Conservation (phyloP, 2,888 invertebrate species). For the Cyclophora punctaria region DNA sequence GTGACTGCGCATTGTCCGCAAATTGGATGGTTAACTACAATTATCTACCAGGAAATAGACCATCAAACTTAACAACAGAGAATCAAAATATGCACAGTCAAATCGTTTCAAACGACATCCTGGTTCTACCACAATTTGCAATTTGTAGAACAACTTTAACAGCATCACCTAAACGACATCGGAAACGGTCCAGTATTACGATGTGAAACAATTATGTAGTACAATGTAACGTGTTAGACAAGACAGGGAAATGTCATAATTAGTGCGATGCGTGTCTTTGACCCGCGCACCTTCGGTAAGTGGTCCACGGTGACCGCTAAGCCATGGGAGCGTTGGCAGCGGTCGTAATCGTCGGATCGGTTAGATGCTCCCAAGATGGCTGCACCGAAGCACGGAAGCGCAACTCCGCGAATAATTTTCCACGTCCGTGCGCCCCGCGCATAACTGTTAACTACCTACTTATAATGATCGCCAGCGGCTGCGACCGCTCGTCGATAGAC, state of each 20-base stretch:
- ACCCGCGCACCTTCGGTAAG: slow-evolving; percentile 4
- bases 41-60: too few relatives aligned
- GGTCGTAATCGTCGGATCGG: slow-evolving; percentile 3
- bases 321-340: slow-evolving; percentile 1
- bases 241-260: slow-evolving; percentile 11
- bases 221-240: too few relatives aligned
- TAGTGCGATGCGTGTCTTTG: slow-evolving; percentile 10
- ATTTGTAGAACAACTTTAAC: too few relatives aligned
- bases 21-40: too few relatives aligned
- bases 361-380: slow-evolving; percentile 16
- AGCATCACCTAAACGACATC: too few relatives aligned
- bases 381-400: slow-evolving; percentile 41
- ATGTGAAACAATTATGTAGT: too few relatives aligned
- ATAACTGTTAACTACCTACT: slow-evolving; percentile 56
- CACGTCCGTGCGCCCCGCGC: slow-evolving; percentile 52
- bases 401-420: slow-evolving; percentile 59
- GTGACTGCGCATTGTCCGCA: too few relatives aligned
- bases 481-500: slow-evolving; percentile 3
- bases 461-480: slow-evolving; percentile 41
- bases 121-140: too few relatives aligned
- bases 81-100: too few relatives aligned
- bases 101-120: too few relatives aligned
- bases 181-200: too few relatives aligned
- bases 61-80: too few relatives aligned
- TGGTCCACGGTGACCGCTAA: slow-evolving; percentile 1